Conservation (phyloP, 2,888 invertebrate species). For the Euplexia lucipara region DNA sequence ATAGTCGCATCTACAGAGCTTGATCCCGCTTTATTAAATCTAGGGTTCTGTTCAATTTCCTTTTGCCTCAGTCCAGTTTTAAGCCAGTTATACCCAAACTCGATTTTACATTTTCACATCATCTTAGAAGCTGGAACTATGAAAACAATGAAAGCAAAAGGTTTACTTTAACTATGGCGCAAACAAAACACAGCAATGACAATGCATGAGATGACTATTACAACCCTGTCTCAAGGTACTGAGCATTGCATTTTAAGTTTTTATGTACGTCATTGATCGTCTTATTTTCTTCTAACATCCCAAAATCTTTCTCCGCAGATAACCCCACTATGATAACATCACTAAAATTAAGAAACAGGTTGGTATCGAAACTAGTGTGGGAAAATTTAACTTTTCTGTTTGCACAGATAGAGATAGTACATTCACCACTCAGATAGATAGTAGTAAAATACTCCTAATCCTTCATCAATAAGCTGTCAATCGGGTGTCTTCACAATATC, state of each 20-base stretch:
- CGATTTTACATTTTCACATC: no score
- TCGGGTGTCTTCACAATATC: slow-evolving; percentile 68
- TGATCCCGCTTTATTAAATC: neutral
- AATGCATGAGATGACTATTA: neutral
- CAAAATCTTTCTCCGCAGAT: slow-evolving; percentile 33
- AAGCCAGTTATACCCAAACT: neutral
- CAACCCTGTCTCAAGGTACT: neutral
- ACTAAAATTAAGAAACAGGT: slow-evolving; percentile 45
- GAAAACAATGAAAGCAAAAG: neutral
- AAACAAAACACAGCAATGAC: neutral
- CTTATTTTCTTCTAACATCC: slow-evolving; percentile 10
- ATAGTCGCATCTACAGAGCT: neutral
- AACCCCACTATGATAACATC: slow-evolving; percentile 33
- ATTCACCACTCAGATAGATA: slow-evolving; percentile 67
- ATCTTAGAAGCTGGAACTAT: no score
- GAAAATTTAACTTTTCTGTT: slow-evolving; percentile 58
- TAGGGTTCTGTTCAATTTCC: neutral
- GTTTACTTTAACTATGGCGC: no score
- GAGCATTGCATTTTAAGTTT: neutral
- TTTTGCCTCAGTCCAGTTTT: neutral
- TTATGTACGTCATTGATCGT: neutral
- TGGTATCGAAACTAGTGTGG: slow-evolving; percentile 64
- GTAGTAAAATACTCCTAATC: slow-evolving; percentile 72
- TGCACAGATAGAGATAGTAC: slow-evolving; percentile 55
- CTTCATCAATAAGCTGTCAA: slow-evolving; percentile 76